Evolutionary conservation across 2,888 invertebrate genomes (phyloP).

Genomic region (Toxonevra muliebris): DNA sequence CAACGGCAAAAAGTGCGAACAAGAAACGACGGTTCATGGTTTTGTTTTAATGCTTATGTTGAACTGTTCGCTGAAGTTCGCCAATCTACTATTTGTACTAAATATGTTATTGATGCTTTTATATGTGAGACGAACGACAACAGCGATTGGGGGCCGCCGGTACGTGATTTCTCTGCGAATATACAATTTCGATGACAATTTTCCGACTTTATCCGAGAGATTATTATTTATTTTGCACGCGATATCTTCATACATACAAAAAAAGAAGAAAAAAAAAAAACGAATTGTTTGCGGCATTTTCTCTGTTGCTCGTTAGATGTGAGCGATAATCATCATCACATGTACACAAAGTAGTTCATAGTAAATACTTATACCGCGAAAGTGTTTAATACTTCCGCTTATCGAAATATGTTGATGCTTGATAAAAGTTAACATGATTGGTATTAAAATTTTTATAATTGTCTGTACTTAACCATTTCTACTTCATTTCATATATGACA

Average conservation of each 20-base stretch:
- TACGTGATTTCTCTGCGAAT: conserved; percentile 36
- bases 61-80: conserved; percentile 27
- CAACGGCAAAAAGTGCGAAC: conserved; percentile 56
- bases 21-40: conserved; percentile 57
- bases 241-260: conserved; percentile 2
- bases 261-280: too few species aligned
- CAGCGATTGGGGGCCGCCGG: conserved; percentile 11
- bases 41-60: conserved; percentile 37
- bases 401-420: too few species aligned
- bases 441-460: too few species aligned
- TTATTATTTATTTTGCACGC: conserved; percentile 17
- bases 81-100: conserved; percentile 36
- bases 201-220: background rate
- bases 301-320: too few species aligned
- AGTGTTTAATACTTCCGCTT: too few species aligned
- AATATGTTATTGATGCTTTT: conserved; percentile 39
- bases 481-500: too few species aligned
- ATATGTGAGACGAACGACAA: conserved; percentile 35
- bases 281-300: too few species aligned
- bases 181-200: background rate
- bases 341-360: too few species aligned
- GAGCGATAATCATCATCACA: too few species aligned
- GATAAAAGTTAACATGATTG: too few species aligned
- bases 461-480: too few species aligned
- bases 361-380: too few species aligned